These are phyloP conservation scores for Holacanthus passer DNA, from an alignment of 2,113 vertebrate genomes.

Conservation along the genomic window DNA sequence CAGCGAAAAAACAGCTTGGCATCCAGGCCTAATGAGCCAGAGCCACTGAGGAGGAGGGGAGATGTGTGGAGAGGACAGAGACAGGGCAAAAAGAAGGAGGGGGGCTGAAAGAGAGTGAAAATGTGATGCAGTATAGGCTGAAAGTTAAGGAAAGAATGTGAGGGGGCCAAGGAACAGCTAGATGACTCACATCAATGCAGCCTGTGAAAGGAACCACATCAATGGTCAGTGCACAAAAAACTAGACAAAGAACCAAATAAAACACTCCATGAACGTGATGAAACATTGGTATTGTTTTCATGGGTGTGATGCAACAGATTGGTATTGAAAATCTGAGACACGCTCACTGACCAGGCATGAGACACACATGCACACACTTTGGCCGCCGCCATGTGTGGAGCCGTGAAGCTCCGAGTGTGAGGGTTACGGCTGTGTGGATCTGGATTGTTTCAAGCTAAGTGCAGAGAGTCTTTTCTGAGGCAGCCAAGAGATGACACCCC, in stretches of 20 bases:
- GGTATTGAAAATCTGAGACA: constrained; percentile 23
- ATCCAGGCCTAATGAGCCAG: constrained; percentile 61
- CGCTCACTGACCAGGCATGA: constrained; percentile 15
- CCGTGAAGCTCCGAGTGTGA: constrained; percentile 23
- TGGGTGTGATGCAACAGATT: constrained; percentile 43
- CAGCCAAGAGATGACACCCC: constrained; percentile 46
- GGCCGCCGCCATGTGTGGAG: constrained; percentile 32
- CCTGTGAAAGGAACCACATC: constrained; percentile 12
- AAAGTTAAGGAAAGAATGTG: constrained; percentile 28
- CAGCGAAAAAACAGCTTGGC: constrained; percentile 70
- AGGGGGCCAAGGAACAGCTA: not conserved
- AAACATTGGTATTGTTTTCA: constrained; percentile 23
- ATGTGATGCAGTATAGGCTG: not conserved
- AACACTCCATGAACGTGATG: constrained; percentile 1
- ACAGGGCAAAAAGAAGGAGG: not conserved
- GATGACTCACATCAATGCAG: constrained; percentile 23
- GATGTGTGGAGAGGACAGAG: not conserved
- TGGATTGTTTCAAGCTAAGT: constrained; percentile 65
- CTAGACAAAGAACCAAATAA: not conserved
- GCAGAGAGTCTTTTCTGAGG: constrained; percentile 49
- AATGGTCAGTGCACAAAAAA: not conserved
- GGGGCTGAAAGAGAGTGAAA: not conserved
- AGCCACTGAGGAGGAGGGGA: not conserved
- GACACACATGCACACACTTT: constrained; percentile 4
- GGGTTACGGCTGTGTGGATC: constrained; percentile 45